phyloP scores from a whole-genome alignment of 1,140 invertebrate species.

The Halyomorpha halys region DNA sequence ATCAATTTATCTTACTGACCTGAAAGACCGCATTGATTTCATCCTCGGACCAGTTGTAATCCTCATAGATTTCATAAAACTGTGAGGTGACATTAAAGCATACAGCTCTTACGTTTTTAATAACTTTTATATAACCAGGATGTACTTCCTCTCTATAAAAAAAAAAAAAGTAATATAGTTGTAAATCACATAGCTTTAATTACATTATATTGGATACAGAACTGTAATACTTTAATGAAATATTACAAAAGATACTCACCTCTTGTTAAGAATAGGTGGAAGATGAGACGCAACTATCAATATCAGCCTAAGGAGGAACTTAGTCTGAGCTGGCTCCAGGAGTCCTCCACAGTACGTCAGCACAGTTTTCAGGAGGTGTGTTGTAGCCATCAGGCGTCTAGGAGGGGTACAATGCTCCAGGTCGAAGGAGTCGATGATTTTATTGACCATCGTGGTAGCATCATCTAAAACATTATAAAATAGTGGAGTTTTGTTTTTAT shows the following conservation, averaged over 20 bases:
- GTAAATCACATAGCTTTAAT: too few species aligned
- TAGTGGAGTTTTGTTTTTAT: too few species aligned
- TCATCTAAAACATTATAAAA: slow-evolving; percentile 27
- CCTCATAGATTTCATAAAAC: slow-evolving; percentile 70
- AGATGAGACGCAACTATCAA: slow-evolving; percentile 55
- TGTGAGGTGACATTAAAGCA: slow-evolving; percentile 50
- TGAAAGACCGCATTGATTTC: slow-evolving; percentile 69
- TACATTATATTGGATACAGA: too few species aligned
- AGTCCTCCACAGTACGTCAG: slow-evolving; percentile 76
- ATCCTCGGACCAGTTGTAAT: slow-evolving; percentile 55
- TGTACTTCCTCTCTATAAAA: slow-evolving; percentile 41
- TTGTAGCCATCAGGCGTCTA: slow-evolving; percentile 59
- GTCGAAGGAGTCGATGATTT: slow-evolving; percentile 42
- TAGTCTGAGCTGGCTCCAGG: slow-evolving; percentile 53
- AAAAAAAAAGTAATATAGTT: not conserved
- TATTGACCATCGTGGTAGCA: slow-evolving; percentile 15
- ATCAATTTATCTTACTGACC: slow-evolving; percentile 16
- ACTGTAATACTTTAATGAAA: too few species aligned
- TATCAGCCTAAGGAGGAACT: slow-evolving; percentile 45
- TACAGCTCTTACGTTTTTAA: slow-evolving; percentile 55
- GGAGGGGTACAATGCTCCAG: slow-evolving; percentile 53
- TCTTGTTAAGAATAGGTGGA: slow-evolving; percentile 44
- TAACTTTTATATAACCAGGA: slow-evolving; percentile 47
- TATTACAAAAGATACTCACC: slow-evolving; percentile 14
- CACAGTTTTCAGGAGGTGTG: slow-evolving; percentile 67